phyloP scores from a whole-genome alignment of 2,888 invertebrate genomes.

The Apamea epomidion region DNA sequence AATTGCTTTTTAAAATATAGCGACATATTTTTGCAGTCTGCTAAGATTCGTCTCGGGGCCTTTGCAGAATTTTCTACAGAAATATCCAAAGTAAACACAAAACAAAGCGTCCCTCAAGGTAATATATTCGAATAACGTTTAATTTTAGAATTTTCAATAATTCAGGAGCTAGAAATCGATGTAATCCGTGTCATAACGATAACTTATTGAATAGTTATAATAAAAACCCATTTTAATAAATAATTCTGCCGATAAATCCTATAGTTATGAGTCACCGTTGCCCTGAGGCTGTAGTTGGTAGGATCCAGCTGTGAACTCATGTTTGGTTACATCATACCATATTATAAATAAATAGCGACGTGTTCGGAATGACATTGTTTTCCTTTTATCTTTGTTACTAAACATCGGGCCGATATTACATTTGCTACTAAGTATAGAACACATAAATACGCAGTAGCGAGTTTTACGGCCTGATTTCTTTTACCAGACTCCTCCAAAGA shows the following conservation, averaged over 20 bases:
- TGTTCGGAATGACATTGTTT: slow-evolving; percentile 68
- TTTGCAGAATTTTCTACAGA: neutral
- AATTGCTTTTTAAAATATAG: neutral
- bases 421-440: slow-evolving; percentile 39
- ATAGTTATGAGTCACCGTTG: slow-evolving; percentile 50
- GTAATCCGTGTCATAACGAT: slow-evolving; percentile 7
- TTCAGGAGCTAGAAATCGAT: slow-evolving; percentile 13
- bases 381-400: slow-evolving; percentile 70
- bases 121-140: neutral
- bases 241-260: slow-evolving; percentile 40
- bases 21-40: neutral
- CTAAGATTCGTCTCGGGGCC: neutral
- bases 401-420: slow-evolving; percentile 57
- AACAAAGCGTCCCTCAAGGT: neutral
- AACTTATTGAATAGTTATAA: slow-evolving; percentile 11
- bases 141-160: slow-evolving; percentile 19
- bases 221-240: slow-evolving; percentile 40
- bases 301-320: slow-evolving; percentile 58
- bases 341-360: slow-evolving; percentile 69
- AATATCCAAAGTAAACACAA: neutral
- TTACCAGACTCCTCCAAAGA: neutral
- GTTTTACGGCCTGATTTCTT: neutral
- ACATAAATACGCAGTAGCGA: neutral
- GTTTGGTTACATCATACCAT: slow-evolving; percentile 69
- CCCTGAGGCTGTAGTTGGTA: slow-evolving; percentile 30